Base-by-base conservation (phyloP, 2,797 vertebrate species). In the Tamandua tetradactyla region DNA sequence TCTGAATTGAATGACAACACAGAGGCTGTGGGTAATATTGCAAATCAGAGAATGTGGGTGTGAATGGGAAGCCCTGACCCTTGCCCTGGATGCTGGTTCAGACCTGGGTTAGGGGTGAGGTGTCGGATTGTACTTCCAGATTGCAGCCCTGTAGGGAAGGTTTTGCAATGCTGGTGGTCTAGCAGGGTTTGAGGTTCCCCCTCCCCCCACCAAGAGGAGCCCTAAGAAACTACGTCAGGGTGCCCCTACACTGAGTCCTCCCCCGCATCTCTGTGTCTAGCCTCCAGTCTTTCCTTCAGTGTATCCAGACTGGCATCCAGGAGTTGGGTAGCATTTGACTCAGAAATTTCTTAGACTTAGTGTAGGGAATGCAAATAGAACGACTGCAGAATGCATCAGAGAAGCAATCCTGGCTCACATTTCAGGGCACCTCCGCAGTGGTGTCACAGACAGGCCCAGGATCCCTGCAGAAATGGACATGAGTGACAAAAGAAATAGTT, bases 1-100 rank as follows among this genome's bases (percentile, higher is more conserved):
- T 96, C 90, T 95, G 94, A 95, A 81, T 42, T 97, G 93, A 97
- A 95, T 96, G 96, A 93, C 96, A 96, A 94, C 88, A 44, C 0
- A 0, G 87, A 95, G 93, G 35, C 86, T 93, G 75, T 68, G 92
- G 86, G 92, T 87, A 93, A 95, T 94, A 93, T 75, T 94, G 90
- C 95, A 96, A 96, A 91, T 96, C 93, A 89, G 96, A 93, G 95
- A 96, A 89, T 97, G 95, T 1, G 12, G 23, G 85, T 89, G 91
- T 93, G 96, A 94, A 93, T 84, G 83, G 57, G 66, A 91, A 95
- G 86, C 71, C 17, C 1, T 92, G 95, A 97, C 96, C 96, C 93
- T 93, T 96, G 96, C 84, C 94, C 91, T 78, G 49, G 20, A 32
- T 86, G 83, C 84, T 95, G 81, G 96, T 96, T 97, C 95, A 95